Conservation (phyloP, 2,888 invertebrate species). For the Carterocephalus palaemon region DNA sequence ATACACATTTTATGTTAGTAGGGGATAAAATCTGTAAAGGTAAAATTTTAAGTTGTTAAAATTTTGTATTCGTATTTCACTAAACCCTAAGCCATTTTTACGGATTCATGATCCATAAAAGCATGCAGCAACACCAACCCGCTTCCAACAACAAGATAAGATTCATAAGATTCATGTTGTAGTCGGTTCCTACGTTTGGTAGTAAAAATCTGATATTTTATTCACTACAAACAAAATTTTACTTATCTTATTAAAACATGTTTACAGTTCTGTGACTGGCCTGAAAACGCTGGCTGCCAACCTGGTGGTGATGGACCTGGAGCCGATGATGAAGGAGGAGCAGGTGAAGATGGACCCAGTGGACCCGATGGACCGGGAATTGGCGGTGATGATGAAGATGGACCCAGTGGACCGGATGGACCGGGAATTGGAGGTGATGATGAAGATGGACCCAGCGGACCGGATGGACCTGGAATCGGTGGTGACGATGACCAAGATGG, state of each 20-base stretch:
- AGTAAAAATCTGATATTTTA: no score
- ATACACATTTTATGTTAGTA: no score
- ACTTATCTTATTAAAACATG: background rate
- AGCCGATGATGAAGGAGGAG: background rate
- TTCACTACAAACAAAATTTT: no score
- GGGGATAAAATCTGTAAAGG: no score
- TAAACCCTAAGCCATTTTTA: no score
- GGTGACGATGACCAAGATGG: slow-evolving; percentile 7
- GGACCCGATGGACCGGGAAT: slow-evolving; percentile 27
- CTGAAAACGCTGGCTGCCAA: slow-evolving; percentile 33
- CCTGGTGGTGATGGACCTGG: slow-evolving; percentile 7
- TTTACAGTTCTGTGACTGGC: slow-evolving; percentile 38
- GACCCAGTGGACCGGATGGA: slow-evolving; percentile 13
- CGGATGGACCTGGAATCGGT: slow-evolving; percentile 25
- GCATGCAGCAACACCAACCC: no score
- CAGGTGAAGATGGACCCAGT: slow-evolving; percentile 5
- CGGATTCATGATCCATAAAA: no score
- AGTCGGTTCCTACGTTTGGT: background rate
- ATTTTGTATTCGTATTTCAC: no score
- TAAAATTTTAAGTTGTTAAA: no score
- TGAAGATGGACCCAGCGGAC: slow-evolving; percentile 13
- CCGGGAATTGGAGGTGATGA: slow-evolving; percentile 17
- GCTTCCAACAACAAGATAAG: no score
- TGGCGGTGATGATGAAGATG: slow-evolving; percentile 4
- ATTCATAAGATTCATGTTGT: no score